These are phyloP conservation scores for Cyrtorhinus lividipennis DNA, from an alignment of 1,140 invertebrate species.

Conservation along the genomic window DNA sequence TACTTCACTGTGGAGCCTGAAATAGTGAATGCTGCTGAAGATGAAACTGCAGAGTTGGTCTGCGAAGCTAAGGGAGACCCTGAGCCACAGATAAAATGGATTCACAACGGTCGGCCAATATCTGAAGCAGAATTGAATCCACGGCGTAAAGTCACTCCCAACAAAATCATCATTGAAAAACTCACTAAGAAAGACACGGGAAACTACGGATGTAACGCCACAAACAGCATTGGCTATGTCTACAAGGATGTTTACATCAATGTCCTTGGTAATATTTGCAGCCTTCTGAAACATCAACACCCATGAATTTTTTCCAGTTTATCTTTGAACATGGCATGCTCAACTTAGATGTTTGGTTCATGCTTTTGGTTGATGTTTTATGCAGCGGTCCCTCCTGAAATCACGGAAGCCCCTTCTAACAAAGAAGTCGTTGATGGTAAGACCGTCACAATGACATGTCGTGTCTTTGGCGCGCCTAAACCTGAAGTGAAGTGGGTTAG, in stretches of 20 bases:
- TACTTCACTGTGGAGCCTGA: constrained; percentile 88
- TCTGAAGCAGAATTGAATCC: constrained; percentile 55
- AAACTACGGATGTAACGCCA: constrained; percentile 97
- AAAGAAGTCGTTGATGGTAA: constrained; percentile 70
- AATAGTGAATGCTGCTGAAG: constrained; percentile 76
- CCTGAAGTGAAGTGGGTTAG: constrained; percentile 88
- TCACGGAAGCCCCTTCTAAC: constrained; percentile 64
- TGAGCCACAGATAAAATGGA: constrained; percentile 85
- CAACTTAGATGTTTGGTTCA: neutral
- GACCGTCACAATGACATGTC: constrained; percentile 69
- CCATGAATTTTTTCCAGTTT: too few relatives aligned
- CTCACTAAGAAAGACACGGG: constrained; percentile 82
- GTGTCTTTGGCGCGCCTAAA: constrained; percentile 90
- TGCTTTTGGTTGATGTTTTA: neutral
- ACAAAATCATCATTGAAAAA: constrained; percentile 68
- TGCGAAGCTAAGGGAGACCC: constrained; percentile 82
- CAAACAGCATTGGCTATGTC: constrained; percentile 93
- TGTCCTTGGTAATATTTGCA: constrained; percentile 59
- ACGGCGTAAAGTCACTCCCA: constrained; percentile 44
- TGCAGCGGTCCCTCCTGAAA: constrained; percentile 76
- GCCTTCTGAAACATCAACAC: too few relatives aligned
- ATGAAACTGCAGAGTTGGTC: constrained; percentile 69
- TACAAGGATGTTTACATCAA: constrained; percentile 97
- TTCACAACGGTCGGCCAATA: constrained; percentile 86
- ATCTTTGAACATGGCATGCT: neutral